Percentiles rank a stretch among this genome's conserved stretches.
Conservation (phyloP, 2,113 vertebrate species). For the Oncorhynchus clarkii region DNA sequence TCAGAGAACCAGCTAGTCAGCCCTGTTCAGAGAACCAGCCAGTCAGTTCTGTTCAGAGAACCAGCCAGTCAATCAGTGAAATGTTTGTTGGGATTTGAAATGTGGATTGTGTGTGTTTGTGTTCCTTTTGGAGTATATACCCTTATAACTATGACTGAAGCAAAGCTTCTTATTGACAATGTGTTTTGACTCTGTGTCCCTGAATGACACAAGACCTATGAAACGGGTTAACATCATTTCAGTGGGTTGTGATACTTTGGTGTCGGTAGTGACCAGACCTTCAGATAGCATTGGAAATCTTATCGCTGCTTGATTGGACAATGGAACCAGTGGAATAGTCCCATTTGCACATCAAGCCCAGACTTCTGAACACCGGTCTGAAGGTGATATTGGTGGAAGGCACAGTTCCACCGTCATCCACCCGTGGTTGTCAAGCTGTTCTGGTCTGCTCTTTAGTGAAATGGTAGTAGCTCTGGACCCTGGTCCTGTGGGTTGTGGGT, state of each 20-base stretch:
- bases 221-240: background rate
- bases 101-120: no score
- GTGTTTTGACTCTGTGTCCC: background rate
- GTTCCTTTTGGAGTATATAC: no score
- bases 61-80: background rate
- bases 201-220: constrained; percentile 17
- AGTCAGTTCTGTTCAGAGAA: no score
- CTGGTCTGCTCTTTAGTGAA: constrained; percentile 23
- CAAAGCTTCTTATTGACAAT: background rate
- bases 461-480: constrained; percentile 37
- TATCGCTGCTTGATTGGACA: no score
- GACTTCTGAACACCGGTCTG: background rate
- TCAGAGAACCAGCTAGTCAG: no score
- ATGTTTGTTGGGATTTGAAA: constrained; percentile 31
- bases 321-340: no score
- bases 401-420: constrained; percentile 20
- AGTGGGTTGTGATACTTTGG: background rate
- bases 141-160: background rate
- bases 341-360: no score
- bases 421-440: constrained; percentile 27
- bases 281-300: no score
- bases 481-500: constrained; percentile 44
- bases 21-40: no score
- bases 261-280: background rate
- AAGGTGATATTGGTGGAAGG: constrained; percentile 46